A percentile compares a stretch with the other conserved stretches of the same genome.
phyloP scores from a whole-genome alignment of 2,113 vertebrate genomes.

The Myotis brandtii region DNA sequence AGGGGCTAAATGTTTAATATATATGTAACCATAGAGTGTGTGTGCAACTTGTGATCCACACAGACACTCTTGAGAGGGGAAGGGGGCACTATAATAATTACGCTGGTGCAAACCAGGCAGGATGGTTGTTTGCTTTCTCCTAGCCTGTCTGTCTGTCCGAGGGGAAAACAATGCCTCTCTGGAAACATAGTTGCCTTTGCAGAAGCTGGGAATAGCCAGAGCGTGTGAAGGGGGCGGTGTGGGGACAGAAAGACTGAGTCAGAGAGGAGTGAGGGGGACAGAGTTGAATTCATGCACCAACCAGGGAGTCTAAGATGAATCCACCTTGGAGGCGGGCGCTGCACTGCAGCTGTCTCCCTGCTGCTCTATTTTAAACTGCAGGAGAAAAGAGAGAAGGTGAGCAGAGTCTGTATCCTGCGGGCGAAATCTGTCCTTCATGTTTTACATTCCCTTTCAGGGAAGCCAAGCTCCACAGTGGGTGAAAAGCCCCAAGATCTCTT shows the following conservation, averaged over 20 bases:
- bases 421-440: not conserved
- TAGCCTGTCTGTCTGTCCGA: not conserved
- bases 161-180: not conserved
- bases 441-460: not conserved
- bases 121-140: not conserved
- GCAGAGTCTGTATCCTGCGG: not conserved
- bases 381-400: not conserved
- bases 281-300: not conserved
- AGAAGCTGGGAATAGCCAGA: not conserved
- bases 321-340: not conserved
- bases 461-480: not conserved
- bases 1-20: not conserved
- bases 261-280: not conserved
- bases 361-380: constrained; percentile 1
- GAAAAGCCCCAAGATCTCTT: not conserved
- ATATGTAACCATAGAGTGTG: not conserved
- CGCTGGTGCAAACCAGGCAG: not conserved
- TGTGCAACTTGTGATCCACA: not conserved
- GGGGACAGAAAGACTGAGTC: not conserved
- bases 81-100: not conserved
- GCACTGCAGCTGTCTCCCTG: not conserved
- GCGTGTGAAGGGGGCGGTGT: not conserved
- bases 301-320: not conserved
- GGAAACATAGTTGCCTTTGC: not conserved
- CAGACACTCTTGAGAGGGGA: not conserved